Base-by-base conservation (phyloP, 1,140 invertebrate species). In the Medauroidea extradentata region DNA sequence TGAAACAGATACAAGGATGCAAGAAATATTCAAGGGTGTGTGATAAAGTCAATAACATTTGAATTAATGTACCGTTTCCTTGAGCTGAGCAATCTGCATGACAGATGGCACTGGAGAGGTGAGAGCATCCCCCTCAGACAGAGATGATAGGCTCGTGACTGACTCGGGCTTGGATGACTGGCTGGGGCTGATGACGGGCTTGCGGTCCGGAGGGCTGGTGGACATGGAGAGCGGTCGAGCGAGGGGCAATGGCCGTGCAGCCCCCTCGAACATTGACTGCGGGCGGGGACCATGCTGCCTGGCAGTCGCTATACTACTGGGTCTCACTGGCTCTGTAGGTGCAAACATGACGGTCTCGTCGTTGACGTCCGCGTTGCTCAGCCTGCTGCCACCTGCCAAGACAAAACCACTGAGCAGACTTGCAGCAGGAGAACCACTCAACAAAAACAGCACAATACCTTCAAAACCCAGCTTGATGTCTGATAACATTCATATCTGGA, bases 61-160 rank as follows among this genome's bases (percentile, higher is more conserved):
- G 11, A 39, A 18, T 21, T 29, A n/a, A 49, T 48, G 55, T 51
- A 65, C 64, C 56, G 53, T 65, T 14, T 65, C 64, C 43, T 61
- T 57, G 11, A 65, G 46, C 18, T 63, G 56, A 44, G 24, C 57
- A 53, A 62, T 61, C 53, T 65, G 62, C 19, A 51, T 65, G 14
- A n/a, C n/a, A n/a, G 23, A 48, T 48, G 44, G 23, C 27, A 51
- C 24, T 0, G 25, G 25, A 25, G 62, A 23, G 44, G 58, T 50
- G 8, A 56, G 57, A 34, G 61, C 53, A 19, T 52, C 21, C 25
- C 60, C 62, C 8, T 51, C 49, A 38, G 55, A 51, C 19, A 52
- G 51, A 8, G 52, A 52, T 3, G 50, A 41, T 25, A 49, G 27
- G 13, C 29, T 34, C 5, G 29, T 34, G 5, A 11, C 29, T 4